phyloP scores from a whole-genome alignment of 2,113 vertebrate species.

The Oncorhynchus tshawytscha region DNA sequence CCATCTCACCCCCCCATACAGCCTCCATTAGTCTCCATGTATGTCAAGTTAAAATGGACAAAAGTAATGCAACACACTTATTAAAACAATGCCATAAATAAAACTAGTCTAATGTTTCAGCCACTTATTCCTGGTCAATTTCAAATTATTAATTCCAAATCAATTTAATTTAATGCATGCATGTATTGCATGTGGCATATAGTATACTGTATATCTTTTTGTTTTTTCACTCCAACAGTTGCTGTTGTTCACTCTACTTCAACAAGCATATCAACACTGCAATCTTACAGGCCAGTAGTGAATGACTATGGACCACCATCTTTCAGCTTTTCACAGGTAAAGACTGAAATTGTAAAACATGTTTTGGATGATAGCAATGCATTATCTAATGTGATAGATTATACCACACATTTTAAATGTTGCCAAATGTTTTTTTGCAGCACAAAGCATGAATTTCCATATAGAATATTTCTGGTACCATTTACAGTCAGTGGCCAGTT shows the following conservation, averaged over 20 bases:
- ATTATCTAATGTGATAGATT: neutral
- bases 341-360: neutral
- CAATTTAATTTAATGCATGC: neutral
- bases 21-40: too few relatives aligned
- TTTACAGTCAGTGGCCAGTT: too few relatives aligned
- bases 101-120: too few relatives aligned
- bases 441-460: neutral
- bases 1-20: too few relatives aligned
- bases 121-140: too few relatives aligned
- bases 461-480: too few relatives aligned
- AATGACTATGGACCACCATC: constrained; percentile 88
- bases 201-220: neutral
- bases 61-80: too few relatives aligned
- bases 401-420: too few relatives aligned
- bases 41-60: too few relatives aligned
- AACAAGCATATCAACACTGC: constrained; percentile 80
- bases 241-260: constrained; percentile 81
- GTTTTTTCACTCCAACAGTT: constrained; percentile 48
- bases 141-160: too few relatives aligned
- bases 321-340: constrained; percentile 81
- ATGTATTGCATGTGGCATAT: neutral
- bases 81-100: too few relatives aligned
- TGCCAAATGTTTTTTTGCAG: too few relatives aligned
- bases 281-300: constrained; percentile 81
- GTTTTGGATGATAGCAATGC: neutral